These are phyloP conservation scores for Carollia perspicillata DNA, from an alignment of 2,113 vertebrate genomes.

Conservation along the genomic window DNA sequence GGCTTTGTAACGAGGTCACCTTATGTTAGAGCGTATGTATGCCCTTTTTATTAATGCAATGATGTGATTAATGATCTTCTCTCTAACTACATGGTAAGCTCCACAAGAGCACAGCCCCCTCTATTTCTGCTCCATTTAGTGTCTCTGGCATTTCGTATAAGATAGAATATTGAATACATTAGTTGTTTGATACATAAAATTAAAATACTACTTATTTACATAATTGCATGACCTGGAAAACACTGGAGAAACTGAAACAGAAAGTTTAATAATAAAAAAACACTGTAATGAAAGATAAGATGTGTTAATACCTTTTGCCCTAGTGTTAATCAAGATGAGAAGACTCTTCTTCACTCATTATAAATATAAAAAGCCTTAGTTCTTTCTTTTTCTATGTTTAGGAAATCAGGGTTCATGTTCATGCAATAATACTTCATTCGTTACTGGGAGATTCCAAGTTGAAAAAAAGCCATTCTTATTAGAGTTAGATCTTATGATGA, in stretches of 20 bases:
- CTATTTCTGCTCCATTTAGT: background rate
- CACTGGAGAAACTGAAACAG: background rate
- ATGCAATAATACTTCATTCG: background rate
- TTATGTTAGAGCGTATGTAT: background rate
- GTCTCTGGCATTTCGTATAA: background rate
- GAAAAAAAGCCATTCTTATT: background rate
- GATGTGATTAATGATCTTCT: background rate
- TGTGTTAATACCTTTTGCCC: background rate
- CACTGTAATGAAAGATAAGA: background rate
- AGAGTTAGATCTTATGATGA: background rate
- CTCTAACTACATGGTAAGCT: background rate
- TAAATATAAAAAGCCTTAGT: background rate
- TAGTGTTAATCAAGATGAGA: background rate
- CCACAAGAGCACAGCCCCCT: background rate
- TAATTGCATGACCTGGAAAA: background rate
- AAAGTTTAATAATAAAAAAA: background rate
- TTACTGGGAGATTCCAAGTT: background rate
- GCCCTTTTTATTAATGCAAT: background rate
- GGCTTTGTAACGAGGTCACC: background rate
- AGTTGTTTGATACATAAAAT: background rate
- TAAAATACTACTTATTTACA: conserved; percentile 18
- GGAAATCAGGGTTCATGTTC: background rate
- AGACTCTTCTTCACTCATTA: background rate
- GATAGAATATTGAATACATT: background rate
- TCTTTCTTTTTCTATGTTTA: background rate